phyloP scores from a whole-genome alignment of 2,797 vertebrate species.

The Philypnodon macrostomus region DNA sequence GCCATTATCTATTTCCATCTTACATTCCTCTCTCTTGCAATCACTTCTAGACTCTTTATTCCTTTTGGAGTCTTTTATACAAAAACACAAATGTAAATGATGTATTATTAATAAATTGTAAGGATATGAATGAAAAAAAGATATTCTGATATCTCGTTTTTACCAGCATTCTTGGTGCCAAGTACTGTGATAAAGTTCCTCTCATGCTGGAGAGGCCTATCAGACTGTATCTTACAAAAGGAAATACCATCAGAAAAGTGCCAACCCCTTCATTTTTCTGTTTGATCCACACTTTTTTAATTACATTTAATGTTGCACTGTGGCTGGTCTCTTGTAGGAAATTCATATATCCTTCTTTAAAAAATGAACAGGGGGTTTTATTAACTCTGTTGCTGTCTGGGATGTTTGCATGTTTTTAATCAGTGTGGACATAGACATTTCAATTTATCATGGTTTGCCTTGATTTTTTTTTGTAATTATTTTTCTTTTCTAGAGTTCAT shows the following conservation, averaged over 20 bases:
- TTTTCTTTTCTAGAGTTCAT: conserved; percentile 45
- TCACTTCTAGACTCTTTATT: conserved; percentile 74
- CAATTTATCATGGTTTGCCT: conserved; percentile 63
- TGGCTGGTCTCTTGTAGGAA: conserved; percentile 72
- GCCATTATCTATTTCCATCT: conserved; percentile 41
- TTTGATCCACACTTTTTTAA: conserved; percentile 58
- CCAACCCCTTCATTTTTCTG: conserved; percentile 75
- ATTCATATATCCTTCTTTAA: conserved; percentile 68
- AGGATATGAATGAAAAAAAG: conserved; percentile 79
- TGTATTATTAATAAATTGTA: conserved; percentile 80
- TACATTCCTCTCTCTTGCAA: conserved; percentile 52
- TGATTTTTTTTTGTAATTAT: conserved; percentile 31
- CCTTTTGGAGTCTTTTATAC: conserved; percentile 81
- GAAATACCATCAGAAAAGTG: conserved; percentile 81
- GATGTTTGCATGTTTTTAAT: conserved; percentile 75
- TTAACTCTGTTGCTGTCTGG: conserved; percentile 73
- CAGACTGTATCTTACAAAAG: conserved; percentile 75
- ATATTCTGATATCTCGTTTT: conserved; percentile 84
- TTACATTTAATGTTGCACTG: conserved; percentile 73
- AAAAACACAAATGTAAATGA: conserved; percentile 77
- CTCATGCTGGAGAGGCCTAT: conserved; percentile 67
- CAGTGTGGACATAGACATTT: conserved; percentile 57
- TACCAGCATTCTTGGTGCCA: conserved; percentile 87
- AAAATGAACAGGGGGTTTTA: conserved; percentile 65
- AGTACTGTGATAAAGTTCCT: conserved; percentile 82